A percentile compares a stretch with the other conserved stretches of the same genome.
Evolutionary conservation across 2,797 vertebrate species (phyloP).

Genomic region (Pipistrellus pipistrellus): DNA sequence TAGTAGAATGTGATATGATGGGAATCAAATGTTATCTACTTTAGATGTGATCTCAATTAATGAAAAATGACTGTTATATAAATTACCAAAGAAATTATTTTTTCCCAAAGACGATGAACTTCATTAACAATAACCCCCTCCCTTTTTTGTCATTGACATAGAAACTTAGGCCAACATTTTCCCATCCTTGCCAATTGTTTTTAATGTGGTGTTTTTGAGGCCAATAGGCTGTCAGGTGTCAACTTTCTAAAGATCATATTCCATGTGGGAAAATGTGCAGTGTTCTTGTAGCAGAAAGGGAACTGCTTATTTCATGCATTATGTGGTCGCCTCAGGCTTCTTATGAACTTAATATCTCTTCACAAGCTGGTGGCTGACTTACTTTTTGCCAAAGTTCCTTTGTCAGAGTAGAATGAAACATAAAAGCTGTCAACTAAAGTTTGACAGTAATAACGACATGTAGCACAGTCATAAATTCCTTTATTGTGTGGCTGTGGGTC

Average conservation of each 20-base stretch:
- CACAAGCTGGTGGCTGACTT: conserved; percentile 62
- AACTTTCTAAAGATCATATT: conserved; percentile 80
- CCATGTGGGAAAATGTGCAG: conserved; percentile 80
- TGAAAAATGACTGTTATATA: conserved; percentile 23
- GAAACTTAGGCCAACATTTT: background rate
- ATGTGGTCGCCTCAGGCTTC: conserved; percentile 51
- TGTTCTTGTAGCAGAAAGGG: conserved; percentile 67
- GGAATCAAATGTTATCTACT: conserved; percentile 62
- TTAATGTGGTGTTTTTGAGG: conserved; percentile 38
- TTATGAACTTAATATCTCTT: conserved; percentile 75
- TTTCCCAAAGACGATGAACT: conserved; percentile 32
- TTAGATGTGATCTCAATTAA: conserved; percentile 66
- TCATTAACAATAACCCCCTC: conserved; percentile 27
- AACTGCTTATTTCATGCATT: conserved; percentile 64
- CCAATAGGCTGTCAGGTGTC: conserved; percentile 67
- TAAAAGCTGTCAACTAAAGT: conserved; percentile 74
- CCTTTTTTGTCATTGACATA: background rate
- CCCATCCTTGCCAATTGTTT: conserved; percentile 62
- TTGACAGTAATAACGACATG: conserved; percentile 69
- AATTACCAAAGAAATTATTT: conserved; percentile 22
- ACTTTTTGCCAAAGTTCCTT: conserved; percentile 62
- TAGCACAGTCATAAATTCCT: conserved; percentile 65
- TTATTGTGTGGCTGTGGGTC: conserved; percentile 26
- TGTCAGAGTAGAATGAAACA: conserved; percentile 70
- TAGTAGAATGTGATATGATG: conserved; percentile 62